Evolutionary conservation across 2,888 invertebrate genomes (phyloP).

Genomic region (Drosophila fulvimacula): DNA sequence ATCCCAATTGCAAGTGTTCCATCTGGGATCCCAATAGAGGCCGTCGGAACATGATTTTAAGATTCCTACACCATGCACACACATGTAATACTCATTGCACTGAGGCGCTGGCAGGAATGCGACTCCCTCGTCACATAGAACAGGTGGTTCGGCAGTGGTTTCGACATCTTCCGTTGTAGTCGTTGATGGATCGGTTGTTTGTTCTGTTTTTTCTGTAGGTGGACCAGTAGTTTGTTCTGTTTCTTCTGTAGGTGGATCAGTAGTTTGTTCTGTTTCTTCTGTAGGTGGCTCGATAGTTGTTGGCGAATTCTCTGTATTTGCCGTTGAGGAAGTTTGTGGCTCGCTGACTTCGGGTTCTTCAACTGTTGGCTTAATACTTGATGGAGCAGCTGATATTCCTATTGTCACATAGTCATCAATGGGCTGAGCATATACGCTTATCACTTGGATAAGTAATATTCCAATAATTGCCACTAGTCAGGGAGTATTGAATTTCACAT

Average conservation of each 20-base stretch:
- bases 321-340: neutral
- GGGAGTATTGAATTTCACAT: neutral
- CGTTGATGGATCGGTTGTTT: neutral
- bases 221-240: neutral
- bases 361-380: neutral
- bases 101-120: slow-evolving; percentile 10
- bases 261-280: neutral
- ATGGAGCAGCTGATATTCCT: neutral
- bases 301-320: neutral
- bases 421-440: neutral
- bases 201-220: neutral
- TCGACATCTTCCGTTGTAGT: neutral
- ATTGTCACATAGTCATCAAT: neutral
- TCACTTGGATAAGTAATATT: neutral
- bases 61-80: neutral
- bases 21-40: slow-evolving; percentile 7
- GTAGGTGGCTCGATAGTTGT: neutral
- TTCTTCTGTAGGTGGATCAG: neutral
- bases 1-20: slow-evolving; percentile 1
- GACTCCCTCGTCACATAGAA: neutral
- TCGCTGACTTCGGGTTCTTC: neutral
- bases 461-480: neutral
- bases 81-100: slow-evolving; percentile 10
- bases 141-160: neutral
- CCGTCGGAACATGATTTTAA: neutral